Evolutionary conservation across 2,888 invertebrate species (phyloP).

Genomic region (Caenorhabditis imperialis): DNA sequence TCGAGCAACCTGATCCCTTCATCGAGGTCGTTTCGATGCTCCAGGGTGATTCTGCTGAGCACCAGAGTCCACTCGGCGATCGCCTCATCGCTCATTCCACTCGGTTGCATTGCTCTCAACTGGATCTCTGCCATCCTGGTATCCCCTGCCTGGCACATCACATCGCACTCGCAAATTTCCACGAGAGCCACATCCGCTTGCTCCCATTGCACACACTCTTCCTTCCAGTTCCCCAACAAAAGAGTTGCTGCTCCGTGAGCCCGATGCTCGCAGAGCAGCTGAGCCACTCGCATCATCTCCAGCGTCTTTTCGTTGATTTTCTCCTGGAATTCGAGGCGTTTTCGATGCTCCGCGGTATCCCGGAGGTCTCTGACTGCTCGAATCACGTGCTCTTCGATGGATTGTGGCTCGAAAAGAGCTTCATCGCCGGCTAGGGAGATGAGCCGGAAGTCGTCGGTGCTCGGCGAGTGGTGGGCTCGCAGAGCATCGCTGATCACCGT

Average conservation of each 20-base stretch:
- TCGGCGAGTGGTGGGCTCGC: background rate
- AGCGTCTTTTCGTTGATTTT: constrained; percentile 13
- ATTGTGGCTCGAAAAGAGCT: constrained; percentile 12
- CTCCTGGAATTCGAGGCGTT: background rate
- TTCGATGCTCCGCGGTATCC: background rate
- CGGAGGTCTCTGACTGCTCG: constrained; percentile 9
- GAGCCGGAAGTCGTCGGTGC: constrained; percentile 12
- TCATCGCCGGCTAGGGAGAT: constrained; percentile 2
- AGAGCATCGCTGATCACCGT: background rate
- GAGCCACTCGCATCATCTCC: constrained; percentile 11
- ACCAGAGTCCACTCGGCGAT: constrained; percentile 25
- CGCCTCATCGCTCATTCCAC: constrained; percentile 23
- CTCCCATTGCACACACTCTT: constrained; percentile 31
- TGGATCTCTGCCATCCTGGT: constrained; percentile 21
- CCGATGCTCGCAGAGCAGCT: constrained; percentile 11
- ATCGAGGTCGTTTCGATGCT: constrained; percentile 31
- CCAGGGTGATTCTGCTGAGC: constrained; percentile 32
- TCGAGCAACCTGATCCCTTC: constrained; percentile 31
- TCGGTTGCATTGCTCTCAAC: constrained; percentile 10
- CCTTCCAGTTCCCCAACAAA: constrained; percentile 23
- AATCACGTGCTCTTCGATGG: constrained; percentile 29
- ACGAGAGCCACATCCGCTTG: constrained; percentile 26
- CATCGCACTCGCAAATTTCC: constrained; percentile 11
- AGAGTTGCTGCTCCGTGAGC: constrained; percentile 22
- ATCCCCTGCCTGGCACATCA: constrained; percentile 28